Conservation (phyloP, 2,888 invertebrate genomes). For the Cecidostiba fungosa region DNA sequence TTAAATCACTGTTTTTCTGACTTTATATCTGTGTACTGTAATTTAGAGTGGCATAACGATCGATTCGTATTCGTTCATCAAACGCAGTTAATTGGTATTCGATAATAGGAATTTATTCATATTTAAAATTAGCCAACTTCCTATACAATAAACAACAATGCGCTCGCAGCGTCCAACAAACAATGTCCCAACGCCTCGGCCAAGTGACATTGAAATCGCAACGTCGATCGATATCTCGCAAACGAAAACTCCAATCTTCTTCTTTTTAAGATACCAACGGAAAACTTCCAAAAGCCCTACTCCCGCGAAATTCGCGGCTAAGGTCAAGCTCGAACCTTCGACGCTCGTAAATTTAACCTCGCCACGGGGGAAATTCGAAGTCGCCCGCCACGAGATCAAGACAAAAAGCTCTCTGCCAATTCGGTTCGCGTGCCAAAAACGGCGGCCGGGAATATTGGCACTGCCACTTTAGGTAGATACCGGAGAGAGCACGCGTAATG, state of each 20-base stretch:
- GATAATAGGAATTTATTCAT: neutral
- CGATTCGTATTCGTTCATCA: neutral
- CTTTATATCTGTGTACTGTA: neutral
- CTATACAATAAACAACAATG: neutral
- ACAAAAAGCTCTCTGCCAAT: slow-evolving; percentile 55
- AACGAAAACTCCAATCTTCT: no score
- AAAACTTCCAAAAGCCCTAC: no score
- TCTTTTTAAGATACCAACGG: no score
- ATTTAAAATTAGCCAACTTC: neutral
- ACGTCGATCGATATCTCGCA: no score
- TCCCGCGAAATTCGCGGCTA: neutral
- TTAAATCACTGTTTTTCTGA: neutral
- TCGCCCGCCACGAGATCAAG: slow-evolving; percentile 30
- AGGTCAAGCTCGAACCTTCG: slow-evolving; percentile 11
- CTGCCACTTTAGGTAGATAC: slow-evolving; percentile 32
- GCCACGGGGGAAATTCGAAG: slow-evolving; percentile 36
- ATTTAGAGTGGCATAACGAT: neutral
- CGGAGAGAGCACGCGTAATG: neutral
- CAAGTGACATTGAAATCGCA: neutral
- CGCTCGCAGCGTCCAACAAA: neutral
- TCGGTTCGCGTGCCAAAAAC: slow-evolving; percentile 54
- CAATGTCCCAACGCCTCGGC: neutral
- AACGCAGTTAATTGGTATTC: neutral
- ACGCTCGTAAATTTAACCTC: slow-evolving; percentile 47
- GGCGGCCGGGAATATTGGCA: slow-evolving; percentile 36